Conservation (phyloP, 2,888 invertebrate genomes). For the Papilio elwesi region DNA sequence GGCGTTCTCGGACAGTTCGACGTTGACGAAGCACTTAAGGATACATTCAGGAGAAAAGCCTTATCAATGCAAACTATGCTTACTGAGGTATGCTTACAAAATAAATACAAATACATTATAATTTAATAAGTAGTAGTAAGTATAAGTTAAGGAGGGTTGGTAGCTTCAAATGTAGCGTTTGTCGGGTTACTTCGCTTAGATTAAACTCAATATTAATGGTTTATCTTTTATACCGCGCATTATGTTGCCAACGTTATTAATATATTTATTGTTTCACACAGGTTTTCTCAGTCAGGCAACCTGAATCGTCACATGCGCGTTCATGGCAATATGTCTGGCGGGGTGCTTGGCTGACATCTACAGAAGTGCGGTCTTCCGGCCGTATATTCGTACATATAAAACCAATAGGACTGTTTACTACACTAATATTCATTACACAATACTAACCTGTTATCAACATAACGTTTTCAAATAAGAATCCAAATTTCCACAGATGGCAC, state of each 20-base stretch:
- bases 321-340: conserved; percentile 88
- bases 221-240: too few species aligned
- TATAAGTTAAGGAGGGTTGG: too few species aligned
- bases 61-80: conserved; percentile 98
- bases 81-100: conserved; percentile 86
- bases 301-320: conserved; percentile 99
- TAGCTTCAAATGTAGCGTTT: too few species aligned
- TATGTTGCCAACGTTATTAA: too few species aligned
- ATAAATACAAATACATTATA: not conserved
- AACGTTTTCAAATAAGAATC: not conserved
- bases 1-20: conserved; percentile 99
- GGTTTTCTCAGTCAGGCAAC: conserved; percentile 99
- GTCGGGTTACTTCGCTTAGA: too few species aligned
- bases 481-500: not conserved
- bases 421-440: not conserved
- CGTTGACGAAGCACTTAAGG: conserved; percentile 97
- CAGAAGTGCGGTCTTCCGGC: conserved; percentile 62
- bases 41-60: conserved; percentile 97
- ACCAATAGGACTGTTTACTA: not conserved
- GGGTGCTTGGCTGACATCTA: conserved; percentile 86
- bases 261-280: conserved; percentile 51
- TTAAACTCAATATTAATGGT: too few species aligned
- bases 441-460: not conserved
- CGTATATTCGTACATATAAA: conserved; percentile 57
- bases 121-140: not conserved